A percentile compares a stretch with the other conserved stretches of the same genome.
These are phyloP conservation scores for Hemicordylus capensis DNA, from an alignment of 2,113 vertebrate species.

Conservation along the genomic window DNA sequence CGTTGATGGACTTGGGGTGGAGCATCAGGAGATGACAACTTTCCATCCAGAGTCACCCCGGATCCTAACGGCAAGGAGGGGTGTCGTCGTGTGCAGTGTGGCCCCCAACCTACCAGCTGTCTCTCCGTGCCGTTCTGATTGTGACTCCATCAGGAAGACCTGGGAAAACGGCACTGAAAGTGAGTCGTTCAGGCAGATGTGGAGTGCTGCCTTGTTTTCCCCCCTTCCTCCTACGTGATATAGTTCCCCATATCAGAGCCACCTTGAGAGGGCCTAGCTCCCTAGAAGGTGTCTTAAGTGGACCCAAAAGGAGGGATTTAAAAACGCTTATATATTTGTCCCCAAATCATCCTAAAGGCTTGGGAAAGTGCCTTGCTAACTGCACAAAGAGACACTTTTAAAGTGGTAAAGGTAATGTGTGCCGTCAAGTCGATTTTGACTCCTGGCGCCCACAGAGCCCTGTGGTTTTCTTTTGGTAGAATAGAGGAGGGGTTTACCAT, in stretches of 20 bases:
- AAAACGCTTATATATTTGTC: not conserved
- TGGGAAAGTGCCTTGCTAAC: not conserved
- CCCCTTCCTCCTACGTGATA: too few relatives aligned
- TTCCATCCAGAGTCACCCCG: slow-evolving; percentile 94
- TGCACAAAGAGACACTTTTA: too few relatives aligned
- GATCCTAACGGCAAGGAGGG: slow-evolving; percentile 86
- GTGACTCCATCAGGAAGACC: slow-evolving; percentile 91
- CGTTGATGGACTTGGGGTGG: slow-evolving; percentile 82
- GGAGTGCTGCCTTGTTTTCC: accelerated
- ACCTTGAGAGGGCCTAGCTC: too few relatives aligned
- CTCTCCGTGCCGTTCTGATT: slow-evolving; percentile 91
- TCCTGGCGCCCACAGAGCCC: too few relatives aligned
- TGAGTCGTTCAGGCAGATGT: slow-evolving; percentile 59
- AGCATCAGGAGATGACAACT: slow-evolving; percentile 96
- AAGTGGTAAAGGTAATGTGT: too few relatives aligned
- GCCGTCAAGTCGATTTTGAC: too few relatives aligned
- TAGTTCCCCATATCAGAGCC: too few relatives aligned
- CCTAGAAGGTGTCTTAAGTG: too few relatives aligned
- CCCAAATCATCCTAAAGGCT: not conserved
- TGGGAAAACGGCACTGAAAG: slow-evolving; percentile 89
- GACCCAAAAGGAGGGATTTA: too few relatives aligned
- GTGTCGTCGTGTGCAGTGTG: slow-evolving; percentile 95
- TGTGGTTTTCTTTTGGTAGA: too few relatives aligned
- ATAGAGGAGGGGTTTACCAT: too few relatives aligned
- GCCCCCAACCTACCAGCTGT: slow-evolving; percentile 91